A percentile compares a stretch with the other conserved stretches of the same genome.
Evolutionary conservation across 1,140 invertebrate species (phyloP).

Genomic region (Leptonema lineaticorne): DNA sequence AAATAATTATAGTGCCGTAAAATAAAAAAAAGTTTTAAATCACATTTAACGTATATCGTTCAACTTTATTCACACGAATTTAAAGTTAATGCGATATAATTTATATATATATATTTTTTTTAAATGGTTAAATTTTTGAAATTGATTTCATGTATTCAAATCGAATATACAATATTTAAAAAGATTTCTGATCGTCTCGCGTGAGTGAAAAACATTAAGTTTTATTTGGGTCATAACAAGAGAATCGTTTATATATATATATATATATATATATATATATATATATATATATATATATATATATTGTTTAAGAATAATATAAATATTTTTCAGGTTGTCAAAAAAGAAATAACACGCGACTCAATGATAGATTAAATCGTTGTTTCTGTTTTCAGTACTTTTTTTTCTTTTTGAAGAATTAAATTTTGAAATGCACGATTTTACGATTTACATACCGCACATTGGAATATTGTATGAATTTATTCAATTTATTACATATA

Average conservation of each 20-base stretch:
- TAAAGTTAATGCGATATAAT: neutral
- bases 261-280: no score
- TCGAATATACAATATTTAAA: neutral
- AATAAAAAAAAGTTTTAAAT: neutral
- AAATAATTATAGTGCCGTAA: no score
- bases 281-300: no score
- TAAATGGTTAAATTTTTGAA: neutral
- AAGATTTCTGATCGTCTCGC: constrained; percentile 10
- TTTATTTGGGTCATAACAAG: constrained; percentile 23
- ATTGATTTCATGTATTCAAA: neutral
- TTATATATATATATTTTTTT: neutral
- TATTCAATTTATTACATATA: neutral
- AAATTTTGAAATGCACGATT: constrained; percentile 3
- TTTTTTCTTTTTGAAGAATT: no score
- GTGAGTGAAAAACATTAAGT: constrained; percentile 24
- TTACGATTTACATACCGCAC: neutral
- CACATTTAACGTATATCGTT: neutral
- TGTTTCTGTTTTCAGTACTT: neutral
- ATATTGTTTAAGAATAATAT: neutral
- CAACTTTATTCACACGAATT: neutral
- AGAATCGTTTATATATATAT: constrained; percentile 8
- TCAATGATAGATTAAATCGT: constrained; percentile 22
- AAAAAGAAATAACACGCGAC: constrained; percentile 18
- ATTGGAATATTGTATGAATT: neutral
- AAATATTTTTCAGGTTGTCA: constrained; percentile 27